Conservation (phyloP, 2,888 invertebrate genomes). For the Cabera pusaria region DNA sequence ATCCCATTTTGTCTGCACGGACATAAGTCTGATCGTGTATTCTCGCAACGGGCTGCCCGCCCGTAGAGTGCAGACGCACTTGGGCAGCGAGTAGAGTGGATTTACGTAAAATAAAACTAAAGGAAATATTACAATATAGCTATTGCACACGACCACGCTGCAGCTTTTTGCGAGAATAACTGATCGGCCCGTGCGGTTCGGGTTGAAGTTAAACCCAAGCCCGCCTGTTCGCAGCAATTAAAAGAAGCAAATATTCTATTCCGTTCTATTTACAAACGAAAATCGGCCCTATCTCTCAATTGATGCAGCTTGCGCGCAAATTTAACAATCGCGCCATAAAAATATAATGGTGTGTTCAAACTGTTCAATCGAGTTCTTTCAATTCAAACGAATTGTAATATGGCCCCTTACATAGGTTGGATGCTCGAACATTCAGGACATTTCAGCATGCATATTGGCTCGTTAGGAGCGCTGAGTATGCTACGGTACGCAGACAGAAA, state of each 20-base stretch:
- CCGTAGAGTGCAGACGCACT: no score
- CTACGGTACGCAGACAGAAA: conserved; percentile 3
- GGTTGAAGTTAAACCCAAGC: no score
- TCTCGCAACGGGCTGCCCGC: no score
- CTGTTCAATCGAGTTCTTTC: conserved; percentile 55
- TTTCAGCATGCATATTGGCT: conserved; percentile 67
- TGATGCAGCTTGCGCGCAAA: conserved; percentile 28
- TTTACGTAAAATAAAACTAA: no score
- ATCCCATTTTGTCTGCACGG: no score
- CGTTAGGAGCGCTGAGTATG: conserved; percentile 53
- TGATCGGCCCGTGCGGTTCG: conserved; percentile 14
- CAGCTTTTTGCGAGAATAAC: no score
- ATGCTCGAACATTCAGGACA: conserved; percentile 33
- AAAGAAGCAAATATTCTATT: conserved; percentile 36
- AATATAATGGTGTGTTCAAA: conserved; percentile 56
- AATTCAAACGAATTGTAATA: conserved; percentile 39
- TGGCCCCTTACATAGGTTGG: conserved; percentile 12
- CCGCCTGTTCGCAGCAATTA: conserved; percentile 28
- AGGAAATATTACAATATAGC: no score
- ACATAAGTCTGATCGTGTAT: no score
- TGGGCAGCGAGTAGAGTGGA: no score
- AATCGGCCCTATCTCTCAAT: conserved; percentile 36
- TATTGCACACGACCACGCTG: no score
- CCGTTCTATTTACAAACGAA: conserved; percentile 39
- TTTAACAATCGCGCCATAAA: conserved; percentile 52